phyloP scores from a whole-genome alignment of 2,797 vertebrate genomes.

The Gallinago nigripennis region DNA sequence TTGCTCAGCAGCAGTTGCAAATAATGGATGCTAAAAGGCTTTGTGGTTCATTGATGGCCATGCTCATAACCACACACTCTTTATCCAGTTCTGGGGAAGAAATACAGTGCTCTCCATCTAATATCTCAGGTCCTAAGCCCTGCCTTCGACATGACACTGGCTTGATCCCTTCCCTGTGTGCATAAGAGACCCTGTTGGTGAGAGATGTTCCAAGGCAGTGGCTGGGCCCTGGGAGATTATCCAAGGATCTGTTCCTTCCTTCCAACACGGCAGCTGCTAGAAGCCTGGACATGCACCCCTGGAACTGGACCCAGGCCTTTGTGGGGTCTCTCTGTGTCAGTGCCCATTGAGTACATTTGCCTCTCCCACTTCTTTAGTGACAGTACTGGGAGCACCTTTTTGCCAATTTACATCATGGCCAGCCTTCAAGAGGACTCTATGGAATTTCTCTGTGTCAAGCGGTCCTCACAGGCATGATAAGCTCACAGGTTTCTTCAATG shows the following conservation, averaged over 20 bases:
- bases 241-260: not conserved
- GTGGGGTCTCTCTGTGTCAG: rapidly evolving
- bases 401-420: not conserved
- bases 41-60: conserved; percentile 81
- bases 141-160: not conserved
- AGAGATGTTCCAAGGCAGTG: not conserved
- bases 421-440: not conserved
- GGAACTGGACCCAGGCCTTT: not conserved
- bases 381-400: not conserved
- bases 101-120: conserved; percentile 22
- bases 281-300: rapidly evolving
- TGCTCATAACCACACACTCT: conserved; percentile 71
- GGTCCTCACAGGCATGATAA: not conserved
- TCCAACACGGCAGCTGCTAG: not conserved
- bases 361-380: not conserved
- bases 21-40: conserved; percentile 83
- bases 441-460: not conserved
- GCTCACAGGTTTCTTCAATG: not conserved
- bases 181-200: not conserved
- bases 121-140: conserved; percentile 61
- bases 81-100: conserved; percentile 67
- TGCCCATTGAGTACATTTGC: not conserved
- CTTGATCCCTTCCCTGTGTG: rapidly evolving
- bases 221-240: not conserved
- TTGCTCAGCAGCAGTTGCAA: conserved; percentile 78